A percentile compares a stretch with the other conserved stretches of the same genome.
These are phyloP conservation scores for Catharus minimus DNA, from an alignment of 2,113 vertebrate genomes.

Conservation along the genomic window DNA sequence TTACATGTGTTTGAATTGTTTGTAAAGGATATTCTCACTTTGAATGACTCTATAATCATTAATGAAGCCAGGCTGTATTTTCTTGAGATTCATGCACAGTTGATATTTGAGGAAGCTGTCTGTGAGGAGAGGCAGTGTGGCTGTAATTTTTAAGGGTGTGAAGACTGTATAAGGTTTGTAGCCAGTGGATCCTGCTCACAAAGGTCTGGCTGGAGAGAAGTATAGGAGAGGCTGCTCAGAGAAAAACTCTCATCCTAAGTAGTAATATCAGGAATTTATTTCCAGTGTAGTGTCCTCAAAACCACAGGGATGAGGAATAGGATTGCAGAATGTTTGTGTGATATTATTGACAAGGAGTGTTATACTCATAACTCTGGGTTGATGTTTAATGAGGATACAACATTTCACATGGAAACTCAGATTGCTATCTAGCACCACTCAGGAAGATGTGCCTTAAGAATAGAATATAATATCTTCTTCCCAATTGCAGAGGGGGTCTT, in stretches of 20 bases:
- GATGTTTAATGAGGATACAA: background rate
- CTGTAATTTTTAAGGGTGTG: background rate
- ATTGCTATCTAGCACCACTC: background rate
- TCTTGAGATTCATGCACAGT: background rate
- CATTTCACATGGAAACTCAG: background rate
- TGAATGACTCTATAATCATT: background rate
- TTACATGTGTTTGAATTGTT: background rate
- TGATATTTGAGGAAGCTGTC: background rate
- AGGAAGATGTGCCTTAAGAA: background rate
- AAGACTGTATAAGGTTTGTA: background rate
- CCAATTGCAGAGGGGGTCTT: background rate
- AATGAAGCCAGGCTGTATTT: background rate
- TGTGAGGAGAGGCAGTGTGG: background rate
- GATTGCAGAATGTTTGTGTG: background rate
- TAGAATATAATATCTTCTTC: background rate
- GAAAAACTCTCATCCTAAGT: background rate
- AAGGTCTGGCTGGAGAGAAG: background rate
- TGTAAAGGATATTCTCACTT: background rate
- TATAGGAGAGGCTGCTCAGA: background rate
- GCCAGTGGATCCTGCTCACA: background rate
- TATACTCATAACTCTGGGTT: background rate
- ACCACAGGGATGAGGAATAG: background rate
- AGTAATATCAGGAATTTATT: background rate
- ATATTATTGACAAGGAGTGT: background rate
- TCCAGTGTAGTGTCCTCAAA: background rate